Base-by-base conservation (phyloP, 2,113 vertebrate genomes). In the Alces alces region DNA sequence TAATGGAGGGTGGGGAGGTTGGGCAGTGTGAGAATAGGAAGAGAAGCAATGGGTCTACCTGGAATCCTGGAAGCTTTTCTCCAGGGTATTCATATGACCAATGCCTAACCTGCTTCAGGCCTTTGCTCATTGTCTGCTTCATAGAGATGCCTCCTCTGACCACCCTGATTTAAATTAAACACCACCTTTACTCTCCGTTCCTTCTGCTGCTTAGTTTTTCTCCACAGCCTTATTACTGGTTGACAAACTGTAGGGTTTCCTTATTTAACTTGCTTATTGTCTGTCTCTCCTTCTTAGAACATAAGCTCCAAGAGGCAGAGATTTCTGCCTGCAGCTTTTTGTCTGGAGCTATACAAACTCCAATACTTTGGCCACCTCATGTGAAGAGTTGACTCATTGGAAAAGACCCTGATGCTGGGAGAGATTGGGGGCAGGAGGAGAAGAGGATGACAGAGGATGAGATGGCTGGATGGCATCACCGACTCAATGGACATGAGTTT, bases 31-130 rank as follows among this genome's bases (percentile, higher is more conserved):
- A 92, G 16, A 33, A 33, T 3, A 52, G 8, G 28, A 47, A 60
- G 16, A 28, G 5, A 85, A 70, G 15, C 15, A 52, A 11, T 6
- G 2, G 11, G 19, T 5, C 16, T 70, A 19, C 47, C 28, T 19
- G 17, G 36, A 55, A 7, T 50, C 57, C 19, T 57, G 2, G n/a
- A 89, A 73, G 16, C 25, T 70, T 55, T n/a, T 47, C 43, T 50
- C 45, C 86, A 23, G 55, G 8, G n/a, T 55, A 7, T 39, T 16
- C 15, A 52, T 28, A 2, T 8, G 33, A 36, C 16, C 28, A 76
- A 0, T 0, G 2, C 9, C 78, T 15, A 4, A 23, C 4, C 30
- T n/a, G 4, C n/a, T 23, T 79, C 43, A 66, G 12, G 30, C 17
- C 55, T 93, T 64, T 87, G 21, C 27, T 66, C 23, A 43, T 47